Percentiles rank a stretch among this genome's conserved stretches.
Conservation (phyloP, 1,140 invertebrate genomes). For the Anastatus disparis region DNA sequence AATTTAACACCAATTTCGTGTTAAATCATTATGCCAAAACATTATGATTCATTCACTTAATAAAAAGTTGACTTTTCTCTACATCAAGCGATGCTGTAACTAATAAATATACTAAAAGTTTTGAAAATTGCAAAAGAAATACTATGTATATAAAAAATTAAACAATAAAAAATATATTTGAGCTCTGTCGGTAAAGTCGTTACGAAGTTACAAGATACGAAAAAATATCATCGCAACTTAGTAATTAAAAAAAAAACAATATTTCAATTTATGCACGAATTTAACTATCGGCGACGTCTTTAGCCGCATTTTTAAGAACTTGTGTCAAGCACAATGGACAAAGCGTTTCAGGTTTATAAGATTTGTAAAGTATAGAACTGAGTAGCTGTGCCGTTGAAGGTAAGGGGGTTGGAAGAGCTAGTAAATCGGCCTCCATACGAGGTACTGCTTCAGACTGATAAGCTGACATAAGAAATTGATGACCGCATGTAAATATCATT, state of each 20-base stretch:
- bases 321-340: conserved; percentile 61
- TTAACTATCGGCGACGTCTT: conserved; percentile 32
- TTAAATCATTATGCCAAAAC: no score
- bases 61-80: no score
- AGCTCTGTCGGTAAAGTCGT: not conserved
- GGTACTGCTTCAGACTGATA: conserved; percentile 60
- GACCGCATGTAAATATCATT: conserved; percentile 65
- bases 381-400: conserved; percentile 61
- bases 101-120: no score
- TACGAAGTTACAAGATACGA: conserved; percentile 1
- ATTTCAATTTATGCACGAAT: no score
- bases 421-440: conserved; percentile 61
- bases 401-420: conserved; percentile 55
- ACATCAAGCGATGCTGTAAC: no score
- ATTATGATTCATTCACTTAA: no score
- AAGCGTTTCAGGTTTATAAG: conserved; percentile 57
- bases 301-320: conserved; percentile 46
- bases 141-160: no score
- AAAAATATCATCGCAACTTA: conserved; percentile 4
- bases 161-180: not conserved
- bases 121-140: no score
- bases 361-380: conserved; percentile 51
- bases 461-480: conserved; percentile 59
- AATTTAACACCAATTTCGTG: no score
- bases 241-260: no score